Evolutionary conservation across 2,113 vertebrate species (phyloP), one percentile per base, ranked within the genome.

Genomic region (Ptychochromis oligacanthus): DNA sequence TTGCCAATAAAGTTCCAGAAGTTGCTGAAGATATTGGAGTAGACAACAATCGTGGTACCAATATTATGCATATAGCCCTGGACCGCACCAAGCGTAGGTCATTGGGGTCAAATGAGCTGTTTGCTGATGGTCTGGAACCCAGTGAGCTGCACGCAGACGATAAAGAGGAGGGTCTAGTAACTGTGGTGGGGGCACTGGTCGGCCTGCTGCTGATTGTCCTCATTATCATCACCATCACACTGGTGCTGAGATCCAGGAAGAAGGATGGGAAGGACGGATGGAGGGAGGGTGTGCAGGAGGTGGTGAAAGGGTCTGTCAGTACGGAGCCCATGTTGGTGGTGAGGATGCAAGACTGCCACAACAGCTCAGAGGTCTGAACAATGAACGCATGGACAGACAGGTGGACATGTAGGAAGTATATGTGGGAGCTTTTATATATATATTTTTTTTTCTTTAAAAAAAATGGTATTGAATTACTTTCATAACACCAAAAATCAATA

Each of bases 351-450:
- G 93, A 93, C 88, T 91, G 86, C 83, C 91, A 92, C 0, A 96
- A 99, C 92, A 97, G 97, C 93, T 98, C 97, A 0, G 98, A 99
- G 89, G 98, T 99, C 82, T 99, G 96, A 99, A 52, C 40, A 56
- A 24, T 22, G 18, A 76, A 81, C 38, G 28, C 22, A 36, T 17
- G 57, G 46, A 75, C 20, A 80, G 52, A 89, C 54, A 75, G 20
- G 83, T 78, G 88, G 86, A 93, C 85, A 84, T 31, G 38, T 26
- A 62, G 65, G 79, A 15, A 76, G 70, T 54, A 81, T 78, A n/a
- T 86, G n/a, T n/a, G 80, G 74, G 84, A 75, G 78, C 49, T 92
- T 94, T 92, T 92, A 62, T 88, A 89, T n/a, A n/a, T n/a, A n/a
- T n/a, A 26, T 85, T 80, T 79, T 80, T 81, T 88, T 52, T 80